phyloP scores from a whole-genome alignment of 2,888 invertebrate species.

The Chesias legatella region DNA sequence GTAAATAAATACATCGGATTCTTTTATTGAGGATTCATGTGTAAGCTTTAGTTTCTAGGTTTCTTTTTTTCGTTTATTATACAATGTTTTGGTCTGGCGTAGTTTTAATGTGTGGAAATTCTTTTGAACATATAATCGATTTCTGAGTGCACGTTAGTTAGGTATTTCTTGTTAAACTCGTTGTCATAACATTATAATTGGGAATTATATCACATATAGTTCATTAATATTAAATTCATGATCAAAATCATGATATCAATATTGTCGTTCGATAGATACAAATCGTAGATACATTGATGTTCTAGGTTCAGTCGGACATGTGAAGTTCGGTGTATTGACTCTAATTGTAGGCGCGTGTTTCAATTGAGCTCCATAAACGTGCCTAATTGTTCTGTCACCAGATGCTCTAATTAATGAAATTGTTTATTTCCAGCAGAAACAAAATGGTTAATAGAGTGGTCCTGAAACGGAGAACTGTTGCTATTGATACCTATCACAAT shows the following conservation, averaged over 20 bases:
- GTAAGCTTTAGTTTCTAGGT: background rate
- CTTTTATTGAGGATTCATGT: constrained; percentile 1
- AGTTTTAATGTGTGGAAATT: no score
- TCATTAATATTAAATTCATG: no score
- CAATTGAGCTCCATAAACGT: constrained; percentile 65
- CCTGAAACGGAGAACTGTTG: background rate
- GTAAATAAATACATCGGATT: constrained; percentile 25
- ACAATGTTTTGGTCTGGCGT: constrained; percentile 14
- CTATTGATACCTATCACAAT: no score
- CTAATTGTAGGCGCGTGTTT: constrained; percentile 50
- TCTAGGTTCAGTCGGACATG: constrained; percentile 4
- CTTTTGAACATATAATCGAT: no score
- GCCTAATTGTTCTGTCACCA: constrained; percentile 55
- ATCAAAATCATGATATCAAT: constrained; percentile 30
- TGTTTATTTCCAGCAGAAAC: constrained; percentile 25
- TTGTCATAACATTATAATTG: no score
- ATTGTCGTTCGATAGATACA: constrained; percentile 39
- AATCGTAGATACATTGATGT: constrained; percentile 30
- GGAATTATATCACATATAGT: no score
- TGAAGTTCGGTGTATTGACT: constrained; percentile 18
- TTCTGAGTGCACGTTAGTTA: no score
- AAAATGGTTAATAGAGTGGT: constrained; percentile 7
- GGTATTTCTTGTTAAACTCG: no score
- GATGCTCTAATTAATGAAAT: constrained; percentile 28
- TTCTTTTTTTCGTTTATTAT: constrained; percentile 13